A percentile compares a stretch with the other conserved stretches of the same genome.
phyloP scores from a whole-genome alignment of 2,888 invertebrate species.

The Neocrepidodera transversa region DNA sequence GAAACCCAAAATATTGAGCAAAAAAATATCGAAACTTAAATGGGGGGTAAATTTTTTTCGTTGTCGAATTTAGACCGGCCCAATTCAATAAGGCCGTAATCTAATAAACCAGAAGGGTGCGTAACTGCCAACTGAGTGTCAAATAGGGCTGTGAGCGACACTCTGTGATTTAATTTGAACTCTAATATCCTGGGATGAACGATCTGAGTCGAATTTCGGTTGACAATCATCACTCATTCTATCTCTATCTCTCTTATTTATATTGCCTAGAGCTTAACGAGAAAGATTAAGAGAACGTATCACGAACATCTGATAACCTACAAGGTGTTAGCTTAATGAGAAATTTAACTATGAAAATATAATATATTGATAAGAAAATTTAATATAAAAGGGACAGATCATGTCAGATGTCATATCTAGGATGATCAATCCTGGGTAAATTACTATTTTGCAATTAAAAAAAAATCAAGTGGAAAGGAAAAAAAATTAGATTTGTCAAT shows the following conservation, averaged over 20 bases:
- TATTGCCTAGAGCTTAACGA: background rate
- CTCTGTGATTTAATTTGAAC: constrained; percentile 28
- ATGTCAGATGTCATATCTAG: too few relatives aligned
- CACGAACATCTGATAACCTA: background rate
- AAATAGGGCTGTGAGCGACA: constrained; percentile 19
- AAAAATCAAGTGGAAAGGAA: too few relatives aligned
- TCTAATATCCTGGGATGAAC: constrained; percentile 16
- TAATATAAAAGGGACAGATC: too few relatives aligned
- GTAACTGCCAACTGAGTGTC: constrained; percentile 25
- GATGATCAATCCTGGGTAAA: too few relatives aligned
- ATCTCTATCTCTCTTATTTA: constrained; percentile 3
- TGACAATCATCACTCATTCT: constrained; percentile 17
- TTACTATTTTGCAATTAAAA: too few relatives aligned
- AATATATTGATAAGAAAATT: too few relatives aligned
- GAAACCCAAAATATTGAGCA: too few relatives aligned
- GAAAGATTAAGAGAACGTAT: background rate
- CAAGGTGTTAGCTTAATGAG: background rate
- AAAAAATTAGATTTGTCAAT: too few relatives aligned
- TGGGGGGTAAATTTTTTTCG: too few relatives aligned
- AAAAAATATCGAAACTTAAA: too few relatives aligned
- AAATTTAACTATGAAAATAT: background rate
- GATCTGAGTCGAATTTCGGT: constrained; percentile 14
- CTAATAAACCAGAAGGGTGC: constrained; percentile 16
- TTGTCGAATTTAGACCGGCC: too few relatives aligned
- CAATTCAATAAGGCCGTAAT: constrained; percentile 16